phyloP scores from a whole-genome alignment of 2,888 invertebrate genomes.

The Sympetrum striolatum region DNA sequence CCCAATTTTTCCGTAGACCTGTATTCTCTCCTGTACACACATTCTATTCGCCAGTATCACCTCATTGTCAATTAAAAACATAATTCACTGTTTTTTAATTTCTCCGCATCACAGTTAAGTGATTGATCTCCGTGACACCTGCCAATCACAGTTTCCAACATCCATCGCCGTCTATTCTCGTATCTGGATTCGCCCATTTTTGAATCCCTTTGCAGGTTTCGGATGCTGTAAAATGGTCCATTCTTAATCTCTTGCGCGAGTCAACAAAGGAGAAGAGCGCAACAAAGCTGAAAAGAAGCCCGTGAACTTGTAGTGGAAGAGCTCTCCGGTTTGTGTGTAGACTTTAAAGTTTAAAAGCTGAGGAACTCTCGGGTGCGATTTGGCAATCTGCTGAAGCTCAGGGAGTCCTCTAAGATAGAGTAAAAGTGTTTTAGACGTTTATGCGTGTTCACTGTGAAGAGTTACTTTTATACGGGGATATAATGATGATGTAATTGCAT shows the following conservation, averaged over 20 bases:
- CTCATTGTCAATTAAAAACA: background rate
- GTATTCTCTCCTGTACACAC: too few relatives aligned
- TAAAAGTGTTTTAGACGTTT: background rate
- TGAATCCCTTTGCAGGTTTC: background rate
- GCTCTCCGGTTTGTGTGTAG: background rate
- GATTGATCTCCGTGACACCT: background rate
- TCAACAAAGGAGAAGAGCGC: background rate
- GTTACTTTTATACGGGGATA: background rate
- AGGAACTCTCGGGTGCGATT: background rate
- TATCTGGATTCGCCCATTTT: background rate
- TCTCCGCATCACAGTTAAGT: background rate
- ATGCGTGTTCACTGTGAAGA: background rate
- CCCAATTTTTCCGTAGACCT: too few relatives aligned
- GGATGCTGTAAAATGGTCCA: background rate
- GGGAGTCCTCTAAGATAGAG: background rate
- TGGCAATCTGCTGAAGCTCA: background rate
- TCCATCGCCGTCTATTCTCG: background rate
- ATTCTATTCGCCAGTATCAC: background rate
- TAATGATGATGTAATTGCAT: background rate
- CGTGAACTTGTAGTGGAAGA: background rate
- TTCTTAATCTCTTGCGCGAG: background rate
- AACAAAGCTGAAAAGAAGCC: background rate
- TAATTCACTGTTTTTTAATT: background rate
- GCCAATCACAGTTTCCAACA: background rate
- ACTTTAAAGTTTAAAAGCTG: background rate